Base-by-base conservation (phyloP, 53 echinoderm and acorn worm species). In the Luidia sarsii region DNA sequence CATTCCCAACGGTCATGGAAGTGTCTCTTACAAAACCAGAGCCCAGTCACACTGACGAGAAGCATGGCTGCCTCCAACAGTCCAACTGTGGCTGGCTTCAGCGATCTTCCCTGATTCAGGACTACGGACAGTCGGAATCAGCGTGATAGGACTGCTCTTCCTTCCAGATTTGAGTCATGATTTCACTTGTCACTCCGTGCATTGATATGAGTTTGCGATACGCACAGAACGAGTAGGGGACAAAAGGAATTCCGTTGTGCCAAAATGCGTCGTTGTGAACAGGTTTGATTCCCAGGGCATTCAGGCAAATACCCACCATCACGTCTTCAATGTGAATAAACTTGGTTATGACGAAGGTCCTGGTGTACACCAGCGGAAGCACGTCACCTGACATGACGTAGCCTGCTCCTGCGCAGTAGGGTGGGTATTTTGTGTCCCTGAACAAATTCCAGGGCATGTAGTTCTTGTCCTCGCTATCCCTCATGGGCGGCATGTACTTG, bases 361-460 rank as follows among this genome's bases (percentile, higher is more conserved):
- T 46, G 54, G 46, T 66, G 64, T 72, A 85, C 1, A 81, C 67
- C 16, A 77, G 39, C 8, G 15, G 0, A 4, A 71, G 67, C 0
- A 90, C 73, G 35, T 90, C 90, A 13, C 52, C 55, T 0, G 90
- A 90, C 56, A 90, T 28, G 3, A 85, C 59, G 43, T 90, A 90
- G 6, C 71, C 85, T 7, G 90, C 66, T 1, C 90, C 90, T 10
- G 90, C 85, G 24, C 68, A 57, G 63, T 85, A 90, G 22, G 90
- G 90, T 19, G 90, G 90, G 37, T 90, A 90, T 54, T 28, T 79
- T 15, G 50, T 50, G 2, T 37, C 49, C 33, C 71, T 50, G 70
- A 84, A 90, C 11, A 65, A 0, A 3, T 34, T 49, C 38, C 22
- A 19, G 7, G 90, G 85, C 80, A 90, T 85, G 57, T 90, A 70